Evolutionary conservation across 1,140 invertebrate genomes (phyloP), one percentile per base, ranked within the genome.

Genomic region (Drosophila navojoa): DNA sequence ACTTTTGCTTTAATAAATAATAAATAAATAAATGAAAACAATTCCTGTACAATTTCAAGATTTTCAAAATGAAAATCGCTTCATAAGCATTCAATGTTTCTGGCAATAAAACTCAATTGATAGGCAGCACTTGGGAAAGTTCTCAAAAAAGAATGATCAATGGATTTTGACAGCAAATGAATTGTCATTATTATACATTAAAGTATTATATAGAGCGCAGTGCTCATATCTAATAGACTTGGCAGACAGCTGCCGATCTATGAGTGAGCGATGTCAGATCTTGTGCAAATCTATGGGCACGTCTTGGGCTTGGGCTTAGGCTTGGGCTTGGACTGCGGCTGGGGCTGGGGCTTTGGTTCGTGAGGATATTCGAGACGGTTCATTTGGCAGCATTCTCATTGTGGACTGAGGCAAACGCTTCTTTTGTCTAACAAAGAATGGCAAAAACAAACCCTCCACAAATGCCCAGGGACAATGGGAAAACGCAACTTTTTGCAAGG

Each of bases 361-460:
- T 47, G 11, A 11, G 10, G 35, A 38, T 54, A 42, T 61, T 59
- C 52, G 62, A 76, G 71, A 87, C 79, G 81, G 76, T 86, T 86
- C 84, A 87, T 86, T 86, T 82, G 82, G 47, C 71, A 70, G 10
- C 82, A 73, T 77, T 79, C 72, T 50, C 55, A 75, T 61, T 71
- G 64, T 53, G 45, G 38, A 73, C 38, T 69, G 80, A 84, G 79
- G 44, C 67, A 62, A 79, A 45, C 67, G 71, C 68, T 54, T 86
- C 87, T 82, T 86, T 86, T 87, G 76, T 63, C 64, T 76, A 76
- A 61, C 68, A 77, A 89, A 87, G 82, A 86, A 82, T 78, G 79
- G 63, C 29, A 82, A 86, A 86, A 86, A 86, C 78, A 85, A 87
- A 85, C 82, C 81, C 81, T 76, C 62, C 50, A 81, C 50, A 81